Percentiles rank a stretch among this genome's conserved stretches.
Conservation (phyloP, 64 coral and sea anemone species). For the Actinia tenebrosa region DNA sequence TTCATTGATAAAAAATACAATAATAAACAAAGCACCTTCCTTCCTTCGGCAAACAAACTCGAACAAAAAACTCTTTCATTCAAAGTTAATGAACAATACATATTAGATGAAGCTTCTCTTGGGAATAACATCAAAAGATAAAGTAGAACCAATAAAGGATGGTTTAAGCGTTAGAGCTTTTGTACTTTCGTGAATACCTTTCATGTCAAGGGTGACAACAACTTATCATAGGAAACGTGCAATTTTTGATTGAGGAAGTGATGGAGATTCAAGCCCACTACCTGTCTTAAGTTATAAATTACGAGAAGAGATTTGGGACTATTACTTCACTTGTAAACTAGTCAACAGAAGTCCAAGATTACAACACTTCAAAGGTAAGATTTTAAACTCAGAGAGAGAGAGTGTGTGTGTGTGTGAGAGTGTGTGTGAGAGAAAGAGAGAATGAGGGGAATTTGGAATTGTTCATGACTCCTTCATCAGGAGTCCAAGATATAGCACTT, state of each 20-base stretch:
- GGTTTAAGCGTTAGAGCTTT: not conserved
- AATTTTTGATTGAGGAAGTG: not conserved
- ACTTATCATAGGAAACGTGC: not conserved
- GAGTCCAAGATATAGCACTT: no score
- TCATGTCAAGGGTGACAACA: not conserved
- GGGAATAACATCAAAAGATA: not conserved
- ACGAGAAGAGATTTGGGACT: not conserved
- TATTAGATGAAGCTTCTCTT: not conserved
- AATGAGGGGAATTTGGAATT: no score
- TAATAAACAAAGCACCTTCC: not conserved
- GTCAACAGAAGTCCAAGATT: not conserved
- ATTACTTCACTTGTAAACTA: not conserved
- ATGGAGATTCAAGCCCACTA: not conserved
- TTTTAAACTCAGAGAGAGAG: not conserved
- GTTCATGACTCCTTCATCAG: no score
- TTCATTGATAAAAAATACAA: constrained; percentile 1
- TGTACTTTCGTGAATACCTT: not conserved
- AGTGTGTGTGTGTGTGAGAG: no score
- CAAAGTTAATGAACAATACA: constrained; percentile 1
- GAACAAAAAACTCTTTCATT: not conserved
- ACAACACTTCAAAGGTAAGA: not conserved
- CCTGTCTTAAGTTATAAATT: not conserved
- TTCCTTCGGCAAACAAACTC: not conserved
- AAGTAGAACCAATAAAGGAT: not conserved
- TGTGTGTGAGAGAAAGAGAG: no score